A percentile compares a stretch with the other conserved stretches of the same genome.
These are phyloP conservation scores for Poeciliopsis occidentalis DNA, from an alignment of 2,113 vertebrate species.

Conservation along the genomic window DNA sequence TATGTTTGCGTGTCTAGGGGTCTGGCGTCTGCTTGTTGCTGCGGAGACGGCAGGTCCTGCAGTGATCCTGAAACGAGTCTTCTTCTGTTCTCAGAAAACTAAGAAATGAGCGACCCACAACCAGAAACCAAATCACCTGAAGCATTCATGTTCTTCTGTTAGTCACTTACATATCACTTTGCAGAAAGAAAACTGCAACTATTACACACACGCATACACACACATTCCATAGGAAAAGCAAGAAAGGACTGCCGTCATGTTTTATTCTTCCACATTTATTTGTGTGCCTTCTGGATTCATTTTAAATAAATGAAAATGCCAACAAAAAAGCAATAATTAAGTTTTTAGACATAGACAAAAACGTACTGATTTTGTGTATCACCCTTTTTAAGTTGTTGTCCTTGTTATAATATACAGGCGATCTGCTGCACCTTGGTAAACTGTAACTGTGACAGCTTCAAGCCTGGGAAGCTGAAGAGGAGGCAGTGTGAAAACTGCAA, in stretches of 20 bases:
- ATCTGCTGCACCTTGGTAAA: conserved; percentile 94
- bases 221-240: too few species aligned
- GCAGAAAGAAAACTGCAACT: too few species aligned
- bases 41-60: background rate
- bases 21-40: background rate
- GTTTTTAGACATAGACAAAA: too few species aligned
- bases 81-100: background rate
- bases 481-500: conserved; percentile 95
- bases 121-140: background rate
- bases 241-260: too few species aligned
- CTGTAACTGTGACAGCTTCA: conserved; percentile 94
- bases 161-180: too few species aligned
- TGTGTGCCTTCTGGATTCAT: too few species aligned
- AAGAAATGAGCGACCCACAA: background rate
- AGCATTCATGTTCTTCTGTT: background rate
- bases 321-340: too few species aligned
- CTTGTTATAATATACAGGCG: conserved; percentile 77
- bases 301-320: too few species aligned
- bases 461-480: conserved; percentile 92
- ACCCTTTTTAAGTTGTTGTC: background rate
- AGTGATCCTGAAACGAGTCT: background rate
- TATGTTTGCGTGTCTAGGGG: background rate
- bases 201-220: too few species aligned
- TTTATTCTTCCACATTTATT: too few species aligned
- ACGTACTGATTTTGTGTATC: background rate